Conservation (phyloP, 2,113 vertebrate genomes). For the Manacus vitellinus region DNA sequence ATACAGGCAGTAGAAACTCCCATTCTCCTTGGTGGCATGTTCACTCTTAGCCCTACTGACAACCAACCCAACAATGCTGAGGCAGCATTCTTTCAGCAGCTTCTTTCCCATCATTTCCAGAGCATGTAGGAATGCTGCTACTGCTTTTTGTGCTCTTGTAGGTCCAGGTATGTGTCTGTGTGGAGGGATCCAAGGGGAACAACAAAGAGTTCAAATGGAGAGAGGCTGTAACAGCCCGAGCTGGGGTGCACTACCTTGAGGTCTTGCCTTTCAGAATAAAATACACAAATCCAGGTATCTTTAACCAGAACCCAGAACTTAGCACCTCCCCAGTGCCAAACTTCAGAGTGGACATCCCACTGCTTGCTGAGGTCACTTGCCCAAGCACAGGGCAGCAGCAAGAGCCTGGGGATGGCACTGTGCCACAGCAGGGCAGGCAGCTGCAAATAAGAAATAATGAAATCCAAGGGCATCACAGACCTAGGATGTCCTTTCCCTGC, state of each 20-base stretch:
- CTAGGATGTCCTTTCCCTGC: background rate
- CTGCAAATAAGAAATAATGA: background rate
- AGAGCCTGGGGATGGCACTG: background rate
- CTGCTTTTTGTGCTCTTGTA: background rate
- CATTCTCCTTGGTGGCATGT: background rate
- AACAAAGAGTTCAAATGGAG: background rate
- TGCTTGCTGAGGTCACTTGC: background rate
- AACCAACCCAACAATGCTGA: background rate
- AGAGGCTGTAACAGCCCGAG: background rate
- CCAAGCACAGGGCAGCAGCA: rapidly evolving
- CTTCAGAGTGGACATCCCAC: background rate
- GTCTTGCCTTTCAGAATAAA: background rate
- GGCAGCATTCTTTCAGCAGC: background rate
- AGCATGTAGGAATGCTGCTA: background rate
- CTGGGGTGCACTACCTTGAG: background rate
- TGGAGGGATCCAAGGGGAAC: background rate
- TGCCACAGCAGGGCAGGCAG: background rate
- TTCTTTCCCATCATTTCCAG: background rate
- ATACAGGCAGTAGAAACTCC: background rate
- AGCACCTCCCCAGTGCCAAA: background rate
- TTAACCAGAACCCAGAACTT: background rate
- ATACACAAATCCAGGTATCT: background rate
- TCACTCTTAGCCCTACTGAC: background rate
- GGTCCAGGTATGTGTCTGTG: background rate
- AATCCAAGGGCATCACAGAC: rapidly evolving